Base-by-base conservation (phyloP, 2,888 invertebrate species). In the Volucella bombylans region DNA sequence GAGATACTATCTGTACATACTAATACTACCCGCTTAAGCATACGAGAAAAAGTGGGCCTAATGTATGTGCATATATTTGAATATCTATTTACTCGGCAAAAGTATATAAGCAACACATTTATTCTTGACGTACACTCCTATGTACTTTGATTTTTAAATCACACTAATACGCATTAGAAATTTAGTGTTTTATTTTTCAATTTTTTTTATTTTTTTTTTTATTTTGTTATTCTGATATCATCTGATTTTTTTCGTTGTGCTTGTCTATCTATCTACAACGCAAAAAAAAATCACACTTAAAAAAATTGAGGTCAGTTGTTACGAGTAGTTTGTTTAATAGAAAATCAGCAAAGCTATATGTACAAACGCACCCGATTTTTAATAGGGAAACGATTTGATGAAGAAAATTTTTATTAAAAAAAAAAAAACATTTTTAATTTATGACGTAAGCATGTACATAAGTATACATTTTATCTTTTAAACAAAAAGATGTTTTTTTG, bases 141-240 rank as follows among this genome's bases (percentile, higher is more conserved):
- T 85, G 81, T 85, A 85, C 85, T 81, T 85, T 85, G 81, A 81
- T 85, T 80, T 85, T 85, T 54, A 71, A 85, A 85, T 72, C 85
- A 80, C 81, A 85, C 85, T 85, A 85, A 80, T 85, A 85, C 85
- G 85, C 81, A 85, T 85, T 85, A 85, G 76, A 81, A 85, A 85
- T 80, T 85, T 80, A 61, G 80, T 77, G 71, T 80, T 74, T 68
- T 69, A 65, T 65, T 65, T 52, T 71, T 15, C 31, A 31, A 31
- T 31, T 31, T 31, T 31, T 71, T 39, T 72, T 61, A 45, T 23
- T 23, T 23, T 64, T 79, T 52, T 71, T 65, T 73, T 74, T 80
- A 15, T 72, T 71, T 80, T 76, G 71, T 85, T 81, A 64, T 81
- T 85, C 85, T 85, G 81, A 81, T 85, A 85, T 85, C 85, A 85